These are phyloP conservation scores for Coelopa pilipes DNA, from an alignment of 2,888 invertebrate species.

Conservation along the genomic window DNA sequence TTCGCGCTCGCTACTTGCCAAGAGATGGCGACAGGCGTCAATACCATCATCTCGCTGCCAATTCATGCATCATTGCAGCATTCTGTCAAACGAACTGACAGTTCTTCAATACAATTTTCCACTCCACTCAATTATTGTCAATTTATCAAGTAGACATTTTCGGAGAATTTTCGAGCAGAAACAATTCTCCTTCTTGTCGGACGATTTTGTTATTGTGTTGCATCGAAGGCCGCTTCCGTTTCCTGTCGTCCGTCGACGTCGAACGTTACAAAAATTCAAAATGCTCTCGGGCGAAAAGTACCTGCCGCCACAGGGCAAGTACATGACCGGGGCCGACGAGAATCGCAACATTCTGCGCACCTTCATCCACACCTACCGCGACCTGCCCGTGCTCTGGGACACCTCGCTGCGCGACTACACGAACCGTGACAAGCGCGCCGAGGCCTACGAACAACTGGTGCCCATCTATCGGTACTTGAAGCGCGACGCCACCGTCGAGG, in stretches of 20 bases:
- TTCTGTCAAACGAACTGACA: constrained; percentile 61
- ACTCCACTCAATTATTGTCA: constrained; percentile 31
- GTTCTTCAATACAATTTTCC: constrained; percentile 55
- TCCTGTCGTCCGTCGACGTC: constrained; percentile 3
- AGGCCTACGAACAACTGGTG: constrained; percentile 57
- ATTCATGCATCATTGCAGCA: constrained; percentile 54
- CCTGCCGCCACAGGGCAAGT: constrained; percentile 44
- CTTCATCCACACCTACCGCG: constrained; percentile 60
- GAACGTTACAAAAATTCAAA: constrained; percentile 6
- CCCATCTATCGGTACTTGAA: constrained; percentile 61
- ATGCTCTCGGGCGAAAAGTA: constrained; percentile 41
- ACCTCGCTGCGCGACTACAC: constrained; percentile 62
- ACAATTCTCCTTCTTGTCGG: too few species aligned
- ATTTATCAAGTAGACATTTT: constrained; percentile 25
- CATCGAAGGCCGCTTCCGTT: constrained; percentile 19
- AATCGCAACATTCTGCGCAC: constrained; percentile 60
- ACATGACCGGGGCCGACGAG: constrained; percentile 59
- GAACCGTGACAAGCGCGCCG: constrained; percentile 61
- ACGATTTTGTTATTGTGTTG: too few species aligned
- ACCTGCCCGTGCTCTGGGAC: constrained; percentile 63
- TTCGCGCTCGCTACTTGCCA: not conserved
- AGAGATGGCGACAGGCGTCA: constrained; percentile 4
- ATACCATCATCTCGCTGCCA: constrained; percentile 31
- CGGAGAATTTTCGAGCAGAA: not conserved
- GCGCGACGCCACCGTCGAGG: constrained; percentile 62